These are phyloP conservation scores for Sebastes taczanowskii DNA, from an alignment of 2,797 vertebrate species.

Conservation along the genomic window DNA sequence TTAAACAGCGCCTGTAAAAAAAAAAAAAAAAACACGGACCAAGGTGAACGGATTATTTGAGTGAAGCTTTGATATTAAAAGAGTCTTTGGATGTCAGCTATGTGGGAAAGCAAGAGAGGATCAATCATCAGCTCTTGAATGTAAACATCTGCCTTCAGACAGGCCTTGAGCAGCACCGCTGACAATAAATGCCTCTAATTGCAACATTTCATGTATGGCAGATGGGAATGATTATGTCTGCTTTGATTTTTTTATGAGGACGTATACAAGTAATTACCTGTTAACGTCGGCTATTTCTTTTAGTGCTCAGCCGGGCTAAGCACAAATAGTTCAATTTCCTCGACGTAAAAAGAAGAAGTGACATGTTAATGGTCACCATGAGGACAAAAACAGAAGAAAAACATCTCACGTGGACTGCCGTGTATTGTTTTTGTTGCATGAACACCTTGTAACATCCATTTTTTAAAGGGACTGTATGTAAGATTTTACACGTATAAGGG, in stretches of 20 bases:
- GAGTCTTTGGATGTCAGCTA: not conserved
- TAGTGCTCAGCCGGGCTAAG: not conserved
- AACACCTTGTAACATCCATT: not conserved
- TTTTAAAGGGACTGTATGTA: no score
- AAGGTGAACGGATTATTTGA: constrained; percentile 34
- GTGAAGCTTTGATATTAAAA: constrained; percentile 11
- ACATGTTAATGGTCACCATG: not conserved
- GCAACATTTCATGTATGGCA: constrained; percentile 31
- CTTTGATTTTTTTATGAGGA: constrained; percentile 41
- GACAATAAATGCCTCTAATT: constrained; percentile 8
- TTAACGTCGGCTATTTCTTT: constrained; percentile 30
- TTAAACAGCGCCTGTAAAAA: constrained; percentile 1
- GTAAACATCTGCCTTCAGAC: not conserved
- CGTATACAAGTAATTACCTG: constrained; percentile 40
- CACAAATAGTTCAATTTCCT: not conserved
- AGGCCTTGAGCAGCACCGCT: not conserved
- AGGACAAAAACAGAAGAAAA: not conserved
- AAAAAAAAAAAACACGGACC: not conserved
- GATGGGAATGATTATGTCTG: constrained; percentile 42
- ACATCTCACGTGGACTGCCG: not conserved
- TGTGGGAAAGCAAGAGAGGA: not conserved
- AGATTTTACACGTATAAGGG: no score
- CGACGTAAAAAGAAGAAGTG: not conserved
- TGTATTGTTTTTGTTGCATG: not conserved
- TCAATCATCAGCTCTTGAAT: constrained; percentile 1